A percentile compares a stretch with the other conserved stretches of the same genome.
Evolutionary conservation across 1,140 invertebrate genomes (phyloP).

Genomic region (Dreissena polymorpha): DNA sequence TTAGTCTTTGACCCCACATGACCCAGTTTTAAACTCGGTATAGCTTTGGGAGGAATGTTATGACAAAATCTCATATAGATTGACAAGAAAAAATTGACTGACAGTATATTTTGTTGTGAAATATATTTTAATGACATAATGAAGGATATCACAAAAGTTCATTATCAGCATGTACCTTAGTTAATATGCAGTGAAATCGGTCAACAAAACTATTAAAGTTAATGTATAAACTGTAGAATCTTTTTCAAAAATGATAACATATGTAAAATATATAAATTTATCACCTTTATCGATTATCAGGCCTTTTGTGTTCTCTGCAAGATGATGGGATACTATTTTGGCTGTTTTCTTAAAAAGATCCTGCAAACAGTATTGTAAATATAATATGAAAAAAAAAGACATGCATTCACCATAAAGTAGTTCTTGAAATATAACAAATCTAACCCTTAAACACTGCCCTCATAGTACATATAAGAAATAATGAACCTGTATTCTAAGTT

Average conservation of each 20-base stretch:
- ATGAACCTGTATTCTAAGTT: no score
- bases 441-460: not conserved
- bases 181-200: not conserved
- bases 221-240: not conserved
- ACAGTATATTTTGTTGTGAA: not conserved
- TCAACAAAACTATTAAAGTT: not conserved
- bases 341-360: slow-evolving; percentile 71
- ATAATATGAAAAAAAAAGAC: no score
- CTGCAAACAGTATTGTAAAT: slow-evolving; percentile 54
- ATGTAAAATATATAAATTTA: no score
- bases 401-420: no score
- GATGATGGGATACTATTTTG: slow-evolving; percentile 63
- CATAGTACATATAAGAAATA: no score
- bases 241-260: not conserved
- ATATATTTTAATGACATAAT: not conserved
- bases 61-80: no score
- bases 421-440: no score
- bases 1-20: no score
- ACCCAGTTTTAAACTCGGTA: no score
- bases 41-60: no score
- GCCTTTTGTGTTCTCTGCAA: slow-evolving; percentile 59
- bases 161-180: not conserved
- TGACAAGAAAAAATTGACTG: not conserved
- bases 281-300: slow-evolving; percentile 15
- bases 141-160: not conserved